Evolutionary conservation across 2,797 vertebrate species (phyloP).

Genomic region (Forpus xanthops): DNA sequence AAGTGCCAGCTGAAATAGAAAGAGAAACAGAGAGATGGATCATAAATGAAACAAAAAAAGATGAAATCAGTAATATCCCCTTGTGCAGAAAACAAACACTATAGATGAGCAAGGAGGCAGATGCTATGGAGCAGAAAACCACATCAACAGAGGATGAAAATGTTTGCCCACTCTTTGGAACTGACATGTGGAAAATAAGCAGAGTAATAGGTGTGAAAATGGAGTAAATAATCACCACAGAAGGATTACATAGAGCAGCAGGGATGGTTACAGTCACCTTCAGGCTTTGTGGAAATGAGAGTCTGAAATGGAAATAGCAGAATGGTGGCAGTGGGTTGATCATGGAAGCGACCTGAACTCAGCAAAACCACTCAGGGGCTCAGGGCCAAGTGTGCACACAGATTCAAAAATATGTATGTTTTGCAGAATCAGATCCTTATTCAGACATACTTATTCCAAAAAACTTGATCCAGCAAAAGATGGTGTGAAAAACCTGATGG

Average conservation of each 20-base stretch:
- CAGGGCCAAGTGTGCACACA: background rate
- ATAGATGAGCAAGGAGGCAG: background rate
- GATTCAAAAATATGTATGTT: background rate
- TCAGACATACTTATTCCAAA: background rate
- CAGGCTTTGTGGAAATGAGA: background rate
- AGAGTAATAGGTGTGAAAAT: background rate
- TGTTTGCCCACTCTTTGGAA: background rate
- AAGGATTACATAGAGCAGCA: background rate
- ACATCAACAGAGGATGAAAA: conserved; percentile 9
- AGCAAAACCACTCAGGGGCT: background rate
- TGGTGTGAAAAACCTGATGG: background rate
- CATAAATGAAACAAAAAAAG: conserved; percentile 18
- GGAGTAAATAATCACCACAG: background rate
- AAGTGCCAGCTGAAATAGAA: conserved; percentile 4
- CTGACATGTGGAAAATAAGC: conserved; percentile 10
- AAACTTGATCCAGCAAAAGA: background rate
- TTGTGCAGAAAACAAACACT: conserved; percentile 9
- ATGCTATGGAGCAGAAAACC: conserved; percentile 15
- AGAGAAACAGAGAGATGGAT: conserved; percentile 22
- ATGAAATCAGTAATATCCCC: background rate
- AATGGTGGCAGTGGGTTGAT: background rate
- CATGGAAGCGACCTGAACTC: background rate
- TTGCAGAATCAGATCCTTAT: background rate
- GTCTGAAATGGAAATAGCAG: background rate
- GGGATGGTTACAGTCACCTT: background rate